A percentile compares a stretch with the other conserved stretches of the same genome.
These are phyloP conservation scores for Nasonovia ribisnigri DNA, from an alignment of 2,888 invertebrate genomes.

Conservation along the genomic window DNA sequence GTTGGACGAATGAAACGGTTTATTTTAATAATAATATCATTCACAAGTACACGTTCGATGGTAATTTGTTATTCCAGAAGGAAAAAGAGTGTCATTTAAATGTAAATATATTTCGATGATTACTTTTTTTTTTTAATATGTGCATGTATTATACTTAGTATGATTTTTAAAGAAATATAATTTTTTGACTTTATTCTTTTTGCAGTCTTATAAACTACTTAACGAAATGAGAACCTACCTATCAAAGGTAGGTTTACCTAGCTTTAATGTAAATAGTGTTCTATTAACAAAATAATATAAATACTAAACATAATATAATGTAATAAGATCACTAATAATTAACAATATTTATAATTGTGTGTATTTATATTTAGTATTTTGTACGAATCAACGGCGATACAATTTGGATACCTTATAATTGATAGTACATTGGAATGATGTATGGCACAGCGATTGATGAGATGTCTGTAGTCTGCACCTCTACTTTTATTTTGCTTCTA, in stretches of 20 bases:
- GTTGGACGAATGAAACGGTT: background rate
- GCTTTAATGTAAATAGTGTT: background rate
- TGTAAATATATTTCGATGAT: background rate
- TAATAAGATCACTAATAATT: background rate
- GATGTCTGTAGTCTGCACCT: too few relatives aligned
- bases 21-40: background rate
- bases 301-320: background rate
- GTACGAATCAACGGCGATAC: too few relatives aligned
- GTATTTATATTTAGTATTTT: too few relatives aligned
- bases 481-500: too few relatives aligned
- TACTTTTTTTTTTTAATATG: background rate
- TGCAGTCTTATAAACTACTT: background rate
- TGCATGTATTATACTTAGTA: background rate
- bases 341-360: background rate
- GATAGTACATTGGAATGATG: too few relatives aligned
- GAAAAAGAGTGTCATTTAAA: background rate
- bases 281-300: background rate
- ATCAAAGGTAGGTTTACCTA: too few relatives aligned
- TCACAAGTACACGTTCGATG: background rate
- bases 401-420: too few relatives aligned
- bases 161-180: background rate
- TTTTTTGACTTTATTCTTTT: background rate
- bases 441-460: too few relatives aligned
- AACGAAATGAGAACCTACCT: background rate
- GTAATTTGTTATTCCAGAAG: background rate